phyloP scores from a whole-genome alignment of 2,888 invertebrate species.

The Sisyra terminalis region DNA sequence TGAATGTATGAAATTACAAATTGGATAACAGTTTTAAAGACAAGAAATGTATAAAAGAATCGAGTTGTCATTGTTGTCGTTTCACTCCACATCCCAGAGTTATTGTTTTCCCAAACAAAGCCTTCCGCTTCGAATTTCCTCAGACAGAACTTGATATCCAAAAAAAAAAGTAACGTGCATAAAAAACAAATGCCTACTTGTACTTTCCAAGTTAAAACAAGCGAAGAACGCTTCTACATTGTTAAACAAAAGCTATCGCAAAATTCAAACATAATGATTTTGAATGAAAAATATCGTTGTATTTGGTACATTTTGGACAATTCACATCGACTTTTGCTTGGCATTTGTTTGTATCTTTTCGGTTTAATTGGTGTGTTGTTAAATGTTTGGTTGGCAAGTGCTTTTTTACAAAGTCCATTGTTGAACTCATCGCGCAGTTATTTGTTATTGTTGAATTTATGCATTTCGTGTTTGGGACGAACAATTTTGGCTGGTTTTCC shows the following conservation, averaged over 20 bases:
- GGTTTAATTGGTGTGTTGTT: slow-evolving; percentile 37
- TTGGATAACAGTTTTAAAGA: slow-evolving; percentile 1
- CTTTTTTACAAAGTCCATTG: slow-evolving; percentile 36
- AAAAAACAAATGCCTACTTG: not conserved
- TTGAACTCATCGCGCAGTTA: slow-evolving; percentile 32
- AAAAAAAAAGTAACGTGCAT: not conserved
- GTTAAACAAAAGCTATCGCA: not conserved
- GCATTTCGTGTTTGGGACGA: slow-evolving; percentile 33
- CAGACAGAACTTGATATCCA: not conserved
- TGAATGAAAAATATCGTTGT: slow-evolving; percentile 7
- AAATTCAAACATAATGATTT: slow-evolving; percentile 2
- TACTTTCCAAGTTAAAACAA: not conserved
- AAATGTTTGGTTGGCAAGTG: slow-evolving; percentile 36
- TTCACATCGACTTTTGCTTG: slow-evolving; percentile 34
- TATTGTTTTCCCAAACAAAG: no score
- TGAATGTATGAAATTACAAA: not conserved
- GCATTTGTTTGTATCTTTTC: slow-evolving; percentile 34
- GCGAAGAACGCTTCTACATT: no score
- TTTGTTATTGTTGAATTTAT: slow-evolving; percentile 34
- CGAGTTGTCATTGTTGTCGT: not conserved
- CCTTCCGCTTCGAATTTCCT: not conserved
- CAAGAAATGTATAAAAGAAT: not conserved
- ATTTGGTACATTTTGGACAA: slow-evolving; percentile 30
- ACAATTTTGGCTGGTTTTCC: slow-evolving; percentile 33
- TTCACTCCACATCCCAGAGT: not conserved